Percentiles rank a stretch among this genome's conserved stretches.
These are phyloP conservation scores for Epinotia nisella DNA, from an alignment of 2,888 invertebrate species.

Conservation along the genomic window DNA sequence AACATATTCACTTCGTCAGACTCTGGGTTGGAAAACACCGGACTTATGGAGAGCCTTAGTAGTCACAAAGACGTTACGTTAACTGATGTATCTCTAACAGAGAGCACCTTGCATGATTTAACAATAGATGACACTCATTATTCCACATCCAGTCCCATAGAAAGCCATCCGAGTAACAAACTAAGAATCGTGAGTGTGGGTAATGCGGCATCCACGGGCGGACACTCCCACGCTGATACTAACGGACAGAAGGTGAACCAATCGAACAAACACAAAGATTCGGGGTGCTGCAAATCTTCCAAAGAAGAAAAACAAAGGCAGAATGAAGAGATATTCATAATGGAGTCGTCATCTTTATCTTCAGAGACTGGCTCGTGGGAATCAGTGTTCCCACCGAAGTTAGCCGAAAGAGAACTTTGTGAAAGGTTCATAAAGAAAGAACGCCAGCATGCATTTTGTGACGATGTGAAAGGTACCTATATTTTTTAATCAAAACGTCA, in stretches of 20 bases:
- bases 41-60: constrained; percentile 68
- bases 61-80: constrained; percentile 73
- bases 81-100: constrained; percentile 73
- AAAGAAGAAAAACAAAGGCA: constrained; percentile 86
- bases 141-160: constrained; percentile 57
- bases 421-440: constrained; percentile 74
- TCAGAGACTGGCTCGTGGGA: constrained; percentile 88
- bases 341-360: constrained; percentile 86
- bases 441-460: constrained; percentile 57
- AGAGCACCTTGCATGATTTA: constrained; percentile 74
- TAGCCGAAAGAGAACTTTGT: constrained; percentile 72
- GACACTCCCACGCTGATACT: constrained; percentile 52
- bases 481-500: not conserved
- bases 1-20: constrained; percentile 74
- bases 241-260: constrained; percentile 53
- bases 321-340: constrained; percentile 86
- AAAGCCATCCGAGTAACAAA: constrained; percentile 54
- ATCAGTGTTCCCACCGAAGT: constrained; percentile 82
- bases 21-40: constrained; percentile 79
- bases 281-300: constrained; percentile 59
- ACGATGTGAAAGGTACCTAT: constrained; percentile 36
- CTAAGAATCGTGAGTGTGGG: constrained; percentile 49
- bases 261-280: constrained; percentile 54
- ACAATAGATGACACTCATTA: constrained; percentile 65
- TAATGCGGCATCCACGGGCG: constrained; percentile 49